A percentile compares a stretch with the other conserved stretches of the same genome.
These are phyloP conservation scores for Bicyclus anynana DNA, from an alignment of 1,140 invertebrate species.

Conservation along the genomic window DNA sequence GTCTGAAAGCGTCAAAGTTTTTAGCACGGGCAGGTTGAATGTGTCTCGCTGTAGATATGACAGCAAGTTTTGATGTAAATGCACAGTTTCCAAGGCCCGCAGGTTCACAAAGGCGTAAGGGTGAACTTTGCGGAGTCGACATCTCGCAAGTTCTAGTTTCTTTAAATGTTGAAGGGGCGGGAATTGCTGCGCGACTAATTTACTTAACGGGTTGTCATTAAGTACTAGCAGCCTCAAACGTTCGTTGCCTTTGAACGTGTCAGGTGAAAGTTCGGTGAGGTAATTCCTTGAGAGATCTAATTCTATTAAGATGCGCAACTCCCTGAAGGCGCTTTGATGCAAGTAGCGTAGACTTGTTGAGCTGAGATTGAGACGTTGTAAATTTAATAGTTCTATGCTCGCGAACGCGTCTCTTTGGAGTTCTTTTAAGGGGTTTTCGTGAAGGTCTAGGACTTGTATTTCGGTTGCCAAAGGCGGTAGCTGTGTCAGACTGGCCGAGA, in stretches of 20 bases:
- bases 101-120: slow-evolving; percentile 78
- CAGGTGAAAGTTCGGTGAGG: slow-evolving; percentile 81
- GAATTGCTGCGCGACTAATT: slow-evolving; percentile 83
- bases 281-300: slow-evolving; percentile 90
- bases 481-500: slow-evolving; percentile 83
- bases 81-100: slow-evolving; percentile 59
- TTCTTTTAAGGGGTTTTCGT: slow-evolving; percentile 85
- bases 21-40: slow-evolving; percentile 77
- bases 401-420: slow-evolving; percentile 88
- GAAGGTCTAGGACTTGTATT: slow-evolving; percentile 90
- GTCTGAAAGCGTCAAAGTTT: slow-evolving; percentile 87
- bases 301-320: slow-evolving; percentile 91
- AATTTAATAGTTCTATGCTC: slow-evolving; percentile 85
- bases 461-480: slow-evolving; percentile 87
- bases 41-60: slow-evolving; percentile 60
- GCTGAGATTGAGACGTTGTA: slow-evolving; percentile 89
- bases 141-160: slow-evolving; percentile 87
- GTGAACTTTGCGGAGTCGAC: slow-evolving; percentile 84
- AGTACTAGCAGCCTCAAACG: slow-evolving; percentile 83
- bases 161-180: slow-evolving; percentile 84
- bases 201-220: slow-evolving; percentile 84
- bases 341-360: slow-evolving; percentile 84
- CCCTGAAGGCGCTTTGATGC: slow-evolving; percentile 89
- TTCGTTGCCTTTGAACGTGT: slow-evolving; percentile 86
- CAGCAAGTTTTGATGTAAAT: slow-evolving; percentile 62